Evolutionary conservation across 2,888 invertebrate species (phyloP).

Genomic region (Cordilura impudica): DNA sequence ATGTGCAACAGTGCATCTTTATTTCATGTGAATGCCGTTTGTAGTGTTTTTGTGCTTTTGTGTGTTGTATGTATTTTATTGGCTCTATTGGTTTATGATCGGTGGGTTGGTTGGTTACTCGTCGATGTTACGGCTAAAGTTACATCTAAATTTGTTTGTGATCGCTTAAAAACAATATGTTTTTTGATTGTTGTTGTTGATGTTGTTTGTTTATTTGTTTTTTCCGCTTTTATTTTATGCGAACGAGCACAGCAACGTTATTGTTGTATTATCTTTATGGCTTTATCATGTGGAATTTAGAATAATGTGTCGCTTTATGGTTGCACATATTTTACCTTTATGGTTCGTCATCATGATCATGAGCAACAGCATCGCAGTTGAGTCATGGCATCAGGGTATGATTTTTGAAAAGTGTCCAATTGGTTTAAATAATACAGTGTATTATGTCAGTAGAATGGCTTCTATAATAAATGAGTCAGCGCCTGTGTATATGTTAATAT

Average conservation of each 20-base stretch:
- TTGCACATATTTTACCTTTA: constrained; percentile 61
- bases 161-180: constrained; percentile 21
- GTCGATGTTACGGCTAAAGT: constrained; percentile 51
- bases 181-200: constrained; percentile 14
- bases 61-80: constrained; percentile 47
- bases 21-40: constrained; percentile 17
- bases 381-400: constrained; percentile 45
- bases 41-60: constrained; percentile 27
- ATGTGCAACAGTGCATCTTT: constrained; percentile 57
- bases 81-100: constrained; percentile 62
- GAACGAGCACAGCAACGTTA: constrained; percentile 32
- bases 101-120: constrained; percentile 42
- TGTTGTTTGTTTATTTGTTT: constrained; percentile 2
- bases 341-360: constrained; percentile 58
- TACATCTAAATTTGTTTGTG: constrained; percentile 66
- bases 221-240: constrained; percentile 21
- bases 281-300: constrained; percentile 60
- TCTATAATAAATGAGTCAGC: constrained; percentile 61
- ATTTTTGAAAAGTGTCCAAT: constrained; percentile 50
- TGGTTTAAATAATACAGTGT: constrained; percentile 53
- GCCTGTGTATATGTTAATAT: constrained; percentile 57
- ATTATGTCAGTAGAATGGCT: constrained; percentile 60
- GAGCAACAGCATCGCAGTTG: constrained; percentile 44
- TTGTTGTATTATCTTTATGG: constrained; percentile 59
- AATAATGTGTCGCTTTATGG: constrained; percentile 62